Evolutionary conservation across 2,888 invertebrate genomes (phyloP).

Genomic region (Melanostoma mellinum): DNA sequence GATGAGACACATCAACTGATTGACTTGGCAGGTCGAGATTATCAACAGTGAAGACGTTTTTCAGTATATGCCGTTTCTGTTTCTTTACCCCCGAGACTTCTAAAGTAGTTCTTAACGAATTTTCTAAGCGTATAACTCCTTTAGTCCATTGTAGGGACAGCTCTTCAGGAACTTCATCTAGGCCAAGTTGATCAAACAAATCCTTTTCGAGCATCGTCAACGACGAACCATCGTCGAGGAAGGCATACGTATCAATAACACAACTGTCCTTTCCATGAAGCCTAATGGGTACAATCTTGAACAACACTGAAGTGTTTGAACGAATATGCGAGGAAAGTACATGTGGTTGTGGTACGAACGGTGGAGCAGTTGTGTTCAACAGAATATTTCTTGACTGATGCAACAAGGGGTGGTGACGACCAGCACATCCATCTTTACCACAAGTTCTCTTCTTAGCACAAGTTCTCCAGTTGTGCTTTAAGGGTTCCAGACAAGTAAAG

Average conservation of each 20-base stretch:
- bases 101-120: constrained; percentile 10
- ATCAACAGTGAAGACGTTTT: constrained; percentile 2
- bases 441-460: constrained; percentile 15
- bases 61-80: constrained; percentile 1
- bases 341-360: constrained; percentile 2
- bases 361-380: neutral
- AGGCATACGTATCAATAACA: constrained; percentile 23
- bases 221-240: constrained; percentile 31
- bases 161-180: constrained; percentile 15
- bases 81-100: constrained; percentile 4
- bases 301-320: constrained; percentile 5
- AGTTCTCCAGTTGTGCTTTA: constrained; percentile 11
- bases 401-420: neutral
- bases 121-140: constrained; percentile 1
- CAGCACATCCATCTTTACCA: neutral
- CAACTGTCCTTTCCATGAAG: constrained; percentile 5
- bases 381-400: neutral
- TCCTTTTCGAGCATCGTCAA: constrained; percentile 35
- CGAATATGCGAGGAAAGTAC: constrained; percentile 16
- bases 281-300: constrained; percentile 21
- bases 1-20: neutral
- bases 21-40: constrained; percentile 18
- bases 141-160: constrained; percentile 40
- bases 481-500: constrained; percentile 14
- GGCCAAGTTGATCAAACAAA: constrained; percentile 18